Evolutionary conservation across 1,140 invertebrate species (phyloP), one percentile per base, ranked within the genome.

Genomic region (Chlorops oryzae): DNA sequence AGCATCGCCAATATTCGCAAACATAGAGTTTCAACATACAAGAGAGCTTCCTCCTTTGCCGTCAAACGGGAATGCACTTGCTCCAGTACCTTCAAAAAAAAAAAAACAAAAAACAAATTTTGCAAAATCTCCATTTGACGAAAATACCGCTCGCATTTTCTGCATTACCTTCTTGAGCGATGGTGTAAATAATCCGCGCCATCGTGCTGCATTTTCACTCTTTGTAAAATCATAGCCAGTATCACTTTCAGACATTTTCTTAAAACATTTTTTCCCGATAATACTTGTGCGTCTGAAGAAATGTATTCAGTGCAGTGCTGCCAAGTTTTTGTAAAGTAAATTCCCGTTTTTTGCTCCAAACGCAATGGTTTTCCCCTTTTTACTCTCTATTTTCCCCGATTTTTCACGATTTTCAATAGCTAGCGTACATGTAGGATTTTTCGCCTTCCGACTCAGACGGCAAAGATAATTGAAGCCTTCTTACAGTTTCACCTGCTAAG

Each of bases 1-100:
- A 98, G 77, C 81, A 90, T 90, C 3, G 84, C 85, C 58, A 97
- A 74, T 32, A 97, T 79, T 48, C 89, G 84, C 15, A 97, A 75
- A 62, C 95, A 93, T 37, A 97, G 79, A 50, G 83, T 85, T 75
- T 98, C 94, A 39, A 97, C 90, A 73, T 94, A 96, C 47, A 92
- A 82, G 56, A 97, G 76, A 1, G 93, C 93, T 77, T 94, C 92
- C 59, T 94, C 87, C 63, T 87, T 82, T 18, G 90, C 90, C 54
- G 80, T 83, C 61, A 97, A 75, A 35, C 84, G 84, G 7, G 90
- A 88, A 75, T 96, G 91, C 43, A 94, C 88, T 75, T 93, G 89
- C 61, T 90, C 85, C 73, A 93, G 77, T 52, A 96, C 89, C 90
- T 93, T 20, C n/a, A 15, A 1, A 23, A 22, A 13, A 23, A 23